These are phyloP conservation scores for Ferdinandea cuprea DNA, from an alignment of 2,888 invertebrate genomes.

Conservation along the genomic window DNA sequence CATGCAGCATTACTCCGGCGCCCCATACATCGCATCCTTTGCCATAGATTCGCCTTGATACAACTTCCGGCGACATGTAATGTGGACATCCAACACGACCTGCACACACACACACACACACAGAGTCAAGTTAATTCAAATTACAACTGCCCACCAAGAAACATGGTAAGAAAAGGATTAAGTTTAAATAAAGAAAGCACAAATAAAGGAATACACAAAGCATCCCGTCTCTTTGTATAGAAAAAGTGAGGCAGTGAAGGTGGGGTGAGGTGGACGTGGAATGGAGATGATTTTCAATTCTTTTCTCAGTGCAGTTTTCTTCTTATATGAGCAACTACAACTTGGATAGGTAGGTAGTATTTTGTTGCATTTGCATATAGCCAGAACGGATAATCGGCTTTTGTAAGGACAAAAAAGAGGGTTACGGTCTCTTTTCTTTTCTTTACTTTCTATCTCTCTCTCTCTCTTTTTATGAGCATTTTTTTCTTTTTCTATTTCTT, in stretches of 20 bases:
- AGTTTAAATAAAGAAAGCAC: slow-evolving; percentile 69
- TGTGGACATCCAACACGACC: slow-evolving; percentile 97
- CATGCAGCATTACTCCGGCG: slow-evolving; percentile 96
- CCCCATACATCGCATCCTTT: slow-evolving; percentile 99
- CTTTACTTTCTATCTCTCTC: too few species aligned
- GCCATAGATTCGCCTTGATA: slow-evolving; percentile 94
- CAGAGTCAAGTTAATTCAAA: slow-evolving; percentile 57
- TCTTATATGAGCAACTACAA: slow-evolving; percentile 51
- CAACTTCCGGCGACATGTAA: slow-evolving; percentile 99
- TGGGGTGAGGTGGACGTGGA: slow-evolving; percentile 9
- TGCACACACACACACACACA: slow-evolving; percentile 81
- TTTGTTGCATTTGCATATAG: slow-evolving; percentile 65
- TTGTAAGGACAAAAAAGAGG: slow-evolving; percentile 68
- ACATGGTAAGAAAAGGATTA: slow-evolving; percentile 68
- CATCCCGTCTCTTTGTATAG: slow-evolving; percentile 48
- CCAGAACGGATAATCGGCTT: slow-evolving; percentile 70
- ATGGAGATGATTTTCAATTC: slow-evolving; percentile 63
- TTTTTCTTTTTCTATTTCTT: slow-evolving; percentile 14
- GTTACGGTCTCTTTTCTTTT: slow-evolving; percentile 61
- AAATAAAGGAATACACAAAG: slow-evolving; percentile 67
- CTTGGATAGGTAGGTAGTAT: slow-evolving; percentile 51
- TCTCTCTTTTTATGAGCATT: slow-evolving; percentile 8
- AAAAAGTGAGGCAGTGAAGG: slow-evolving; percentile 17
- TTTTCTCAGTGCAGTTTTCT: slow-evolving; percentile 57
- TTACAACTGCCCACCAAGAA: slow-evolving; percentile 66